Evolutionary conservation across 2,113 vertebrate genomes (phyloP), one percentile per base, ranked within the genome.

Genomic region (Atrichornis clamosus): DNA sequence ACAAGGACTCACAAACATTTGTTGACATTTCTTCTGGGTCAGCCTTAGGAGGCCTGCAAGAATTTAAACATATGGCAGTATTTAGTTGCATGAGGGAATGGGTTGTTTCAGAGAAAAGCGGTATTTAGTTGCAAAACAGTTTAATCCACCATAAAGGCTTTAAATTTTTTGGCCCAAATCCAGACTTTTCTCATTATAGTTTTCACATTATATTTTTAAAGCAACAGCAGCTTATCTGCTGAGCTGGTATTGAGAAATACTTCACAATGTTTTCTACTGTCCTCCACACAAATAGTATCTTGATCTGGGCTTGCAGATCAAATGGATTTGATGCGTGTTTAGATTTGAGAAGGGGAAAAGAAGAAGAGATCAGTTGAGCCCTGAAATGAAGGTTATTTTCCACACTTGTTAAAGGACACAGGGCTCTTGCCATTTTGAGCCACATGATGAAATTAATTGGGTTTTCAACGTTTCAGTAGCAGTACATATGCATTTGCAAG

Each of bases 11-110:
- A 94, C 92, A 95, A 97, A 94, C 95, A 90, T 97, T 97, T 97
- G 94, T 93, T 97, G 95, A 96, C 95, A 97, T 97, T 95, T 95
- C 95, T 97, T 93, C 87, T 89, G 83, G 95, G 97, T 97, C 96
- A 96, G 90, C 92, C 88, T 96, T 94, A 95, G 92, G 96, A 93
- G 89, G 77, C 89, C 79, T 90, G 86, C 64, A 94, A 96, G 90
- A 92, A 92, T 96, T 94, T 78, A 96, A 95, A 89, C 96, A 95
- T 96, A 97, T 95, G 95, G 96, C 91, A 94, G 85, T 67, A 75
- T 95, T 97, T 96, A 96, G 89, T 79, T 88, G 87, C 37, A 30
- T 59, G 88, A 89, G 69, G 88, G 95, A 96, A 95, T 68, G 76
- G 53, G 49, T 7, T 81, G 69, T 81, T 95, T 64, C 75, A 2